Evolutionary conservation across 2,888 invertebrate species (phyloP).

Genomic region (Microplitis deprimator): DNA sequence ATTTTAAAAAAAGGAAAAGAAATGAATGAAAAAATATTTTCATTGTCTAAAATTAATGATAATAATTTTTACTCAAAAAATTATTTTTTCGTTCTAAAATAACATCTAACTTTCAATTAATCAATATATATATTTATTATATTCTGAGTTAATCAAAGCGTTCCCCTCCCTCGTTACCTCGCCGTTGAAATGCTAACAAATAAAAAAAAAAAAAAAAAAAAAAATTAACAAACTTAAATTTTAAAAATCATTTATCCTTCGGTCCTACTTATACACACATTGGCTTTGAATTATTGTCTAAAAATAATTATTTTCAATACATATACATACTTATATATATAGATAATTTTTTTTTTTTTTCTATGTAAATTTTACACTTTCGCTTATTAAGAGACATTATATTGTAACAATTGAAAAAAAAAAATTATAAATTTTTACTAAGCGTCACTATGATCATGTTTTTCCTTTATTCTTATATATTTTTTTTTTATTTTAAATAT

Average conservation of each 20-base stretch:
- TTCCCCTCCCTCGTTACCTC: background rate
- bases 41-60: background rate
- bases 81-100: background rate
- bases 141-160: background rate
- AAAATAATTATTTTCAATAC: background rate
- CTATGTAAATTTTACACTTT: background rate
- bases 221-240: background rate
- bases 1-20: background rate
- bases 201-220: background rate
- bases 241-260: background rate
- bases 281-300: background rate
- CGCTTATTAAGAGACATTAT: background rate
- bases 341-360: background rate
- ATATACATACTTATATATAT: too few relatives aligned
- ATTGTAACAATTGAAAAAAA: background rate
- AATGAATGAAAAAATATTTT: background rate
- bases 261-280: slow-evolving; percentile 1
- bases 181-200: background rate
- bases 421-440: background rate
- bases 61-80: background rate
- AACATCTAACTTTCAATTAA: background rate
- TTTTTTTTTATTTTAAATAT: background rate
- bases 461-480: background rate
- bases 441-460: background rate
- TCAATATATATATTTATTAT: background rate